Evolutionary conservation across 2,888 invertebrate genomes (phyloP), one percentile per base, ranked within the genome.

Genomic region (Salpingus planirostris): DNA sequence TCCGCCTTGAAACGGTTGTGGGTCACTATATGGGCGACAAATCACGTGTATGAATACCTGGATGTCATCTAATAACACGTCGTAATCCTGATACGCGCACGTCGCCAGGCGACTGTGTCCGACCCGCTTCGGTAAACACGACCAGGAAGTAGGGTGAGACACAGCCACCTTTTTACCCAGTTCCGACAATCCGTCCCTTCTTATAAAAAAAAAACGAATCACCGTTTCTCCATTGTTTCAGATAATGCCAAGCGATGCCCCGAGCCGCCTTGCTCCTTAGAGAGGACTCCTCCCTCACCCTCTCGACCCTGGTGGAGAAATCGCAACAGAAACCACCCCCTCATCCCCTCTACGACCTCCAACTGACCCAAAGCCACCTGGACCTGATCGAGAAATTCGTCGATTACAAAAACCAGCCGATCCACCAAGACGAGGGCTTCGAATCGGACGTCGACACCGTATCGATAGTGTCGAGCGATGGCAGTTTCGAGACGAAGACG

Each of bases 391-490:
- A 48, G 33, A 38, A 47, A n/a, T n/a, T n/a, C n/a, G n/a, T n/a
- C n/a, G n/a, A n/a, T n/a, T n/a, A n/a, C n/a, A n/a, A n/a, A n/a
- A n/a, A n/a, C 8, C 47, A 46, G 21, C 31, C 38, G 2, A 36
- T 43, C 1, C 32, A 43, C 3, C 30, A 43, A 2, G 68, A 68
- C 41, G 68, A 68, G 45, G 68, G 68, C n/a, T 68, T 68, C 52
- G 68, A 68, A 50, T 66, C 66, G 3, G 67, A 66, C 39, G 59
- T 65, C 21, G 68, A 67, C 42, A 64, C 54, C 29, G 44, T 64
- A 8, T 65, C 65, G 2, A 47, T 65, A 23, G 51, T 66, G 1
- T 64, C 64, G 3, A 59, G 59, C 33, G 64, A 64, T 42, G 66
- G 64, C 33, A 59, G 60, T 29, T 59, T 59, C 33, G 44, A 38